Percentiles rank a stretch among this genome's conserved stretches.
These are phyloP conservation scores for Drosophila tsacasi DNA, from an alignment of 1,140 invertebrate genomes.

Conservation along the genomic window DNA sequence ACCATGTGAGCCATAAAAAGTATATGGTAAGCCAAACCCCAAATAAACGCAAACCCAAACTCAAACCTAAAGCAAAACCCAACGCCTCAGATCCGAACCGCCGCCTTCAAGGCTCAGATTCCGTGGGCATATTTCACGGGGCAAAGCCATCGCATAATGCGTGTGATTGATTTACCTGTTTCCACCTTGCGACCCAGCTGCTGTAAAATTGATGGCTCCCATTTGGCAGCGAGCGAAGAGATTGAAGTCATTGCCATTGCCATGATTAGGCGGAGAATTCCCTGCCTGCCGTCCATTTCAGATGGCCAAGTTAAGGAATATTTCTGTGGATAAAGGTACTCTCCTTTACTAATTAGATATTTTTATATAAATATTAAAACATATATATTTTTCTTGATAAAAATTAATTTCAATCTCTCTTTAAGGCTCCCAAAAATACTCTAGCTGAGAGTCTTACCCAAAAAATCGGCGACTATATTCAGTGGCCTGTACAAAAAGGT, in stretches of 20 bases:
- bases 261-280: slow-evolving; percentile 42
- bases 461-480: slow-evolving; percentile 18
- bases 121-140: slow-evolving; percentile 47
- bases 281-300: slow-evolving; percentile 17
- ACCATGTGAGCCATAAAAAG: slow-evolving; percentile 72
- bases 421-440: neutral
- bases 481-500: slow-evolving; percentile 51
- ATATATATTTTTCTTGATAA: neutral
- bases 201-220: slow-evolving; percentile 69
- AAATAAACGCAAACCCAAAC: slow-evolving; percentile 40
- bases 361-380: neutral
- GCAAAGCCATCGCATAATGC: slow-evolving; percentile 72
- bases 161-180: slow-evolving; percentile 78
- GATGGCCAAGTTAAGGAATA: neutral
- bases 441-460: neutral
- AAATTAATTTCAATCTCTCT: neutral
- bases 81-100: neutral
- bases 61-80: slow-evolving; percentile 5
- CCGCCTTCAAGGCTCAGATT: slow-evolving; percentile 22
- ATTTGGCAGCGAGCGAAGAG: slow-evolving; percentile 57
- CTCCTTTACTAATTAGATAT: neutral
- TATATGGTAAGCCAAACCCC: slow-evolving; percentile 55
- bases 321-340: neutral
- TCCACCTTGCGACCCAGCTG: slow-evolving; percentile 48
- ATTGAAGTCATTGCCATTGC: slow-evolving; percentile 45